A percentile compares a stretch with the other conserved stretches of the same genome.
Evolutionary conservation across 2,888 invertebrate genomes (phyloP).

Genomic region (Ceraclea dissimilis): DNA sequence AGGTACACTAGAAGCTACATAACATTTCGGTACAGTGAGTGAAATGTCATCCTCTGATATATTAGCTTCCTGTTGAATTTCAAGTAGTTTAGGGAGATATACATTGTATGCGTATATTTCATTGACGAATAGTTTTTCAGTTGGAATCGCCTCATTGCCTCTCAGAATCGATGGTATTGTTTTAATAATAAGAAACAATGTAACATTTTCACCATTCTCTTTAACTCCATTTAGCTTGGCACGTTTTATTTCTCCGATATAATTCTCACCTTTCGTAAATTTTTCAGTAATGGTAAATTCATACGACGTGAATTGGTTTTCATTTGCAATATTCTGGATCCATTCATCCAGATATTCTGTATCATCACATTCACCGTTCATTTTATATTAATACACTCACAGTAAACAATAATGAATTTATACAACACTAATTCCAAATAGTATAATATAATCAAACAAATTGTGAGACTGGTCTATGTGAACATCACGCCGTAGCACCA

Average conservation of each 20-base stretch:
- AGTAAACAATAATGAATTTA: no score
- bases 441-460: no score
- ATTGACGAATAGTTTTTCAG: constrained; percentile 6
- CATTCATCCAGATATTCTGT: no score
- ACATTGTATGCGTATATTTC: constrained; percentile 11
- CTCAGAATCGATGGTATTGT: neutral
- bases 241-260: constrained; percentile 11
- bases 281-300: neutral
- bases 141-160: neutral
- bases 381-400: no score
- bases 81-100: constrained; percentile 10
- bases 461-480: no score
- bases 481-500: no score
- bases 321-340: neutral
- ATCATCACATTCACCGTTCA: no score
- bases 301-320: neutral
- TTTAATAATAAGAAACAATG: constrained; percentile 11
- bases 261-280: constrained; percentile 18
- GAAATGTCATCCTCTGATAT: constrained; percentile 18
- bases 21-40: constrained; percentile 13
- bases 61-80: constrained; percentile 20
- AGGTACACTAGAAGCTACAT: neutral
- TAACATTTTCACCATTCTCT: constrained; percentile 2
- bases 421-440: no score
- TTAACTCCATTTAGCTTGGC: constrained; percentile 10